A percentile compares a stretch with the other conserved stretches of the same genome.
These are phyloP conservation scores for Meleagris gallopavo DNA, from an alignment of 2,113 vertebrate species.

Conservation along the genomic window DNA sequence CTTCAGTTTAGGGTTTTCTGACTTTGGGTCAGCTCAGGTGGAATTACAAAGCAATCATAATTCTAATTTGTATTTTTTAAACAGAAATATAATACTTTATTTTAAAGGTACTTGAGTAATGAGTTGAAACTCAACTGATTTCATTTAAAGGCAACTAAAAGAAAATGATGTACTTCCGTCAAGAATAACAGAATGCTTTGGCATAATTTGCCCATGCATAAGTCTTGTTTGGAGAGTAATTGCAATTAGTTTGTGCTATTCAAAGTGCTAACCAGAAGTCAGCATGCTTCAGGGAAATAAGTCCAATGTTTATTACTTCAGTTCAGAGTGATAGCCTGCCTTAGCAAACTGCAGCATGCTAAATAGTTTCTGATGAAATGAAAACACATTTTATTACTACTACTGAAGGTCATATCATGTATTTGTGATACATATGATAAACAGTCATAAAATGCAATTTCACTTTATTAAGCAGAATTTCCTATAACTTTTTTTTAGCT, in stretches of 20 bases:
- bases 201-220: background rate
- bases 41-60: background rate
- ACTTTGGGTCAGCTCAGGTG: background rate
- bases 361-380: background rate
- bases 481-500: background rate
- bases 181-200: background rate
- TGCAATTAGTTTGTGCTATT: background rate
- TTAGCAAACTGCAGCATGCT: background rate
- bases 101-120: background rate
- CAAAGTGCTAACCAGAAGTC: slow-evolving; percentile 18
- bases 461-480: background rate
- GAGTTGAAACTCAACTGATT: background rate
- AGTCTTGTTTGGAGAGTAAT: background rate
- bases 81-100: background rate
- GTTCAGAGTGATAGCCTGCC: background rate
- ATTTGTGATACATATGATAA: background rate
- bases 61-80: background rate
- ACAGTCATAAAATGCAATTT: background rate
- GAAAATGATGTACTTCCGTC: background rate
- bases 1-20: background rate
- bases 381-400: background rate
- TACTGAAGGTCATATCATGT: background rate
- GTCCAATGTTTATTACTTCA: background rate
- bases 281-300: slow-evolving; percentile 25
- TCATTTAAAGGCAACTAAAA: background rate